phyloP scores from a whole-genome alignment of 2,888 invertebrate species.

The Heliconius cydno region DNA sequence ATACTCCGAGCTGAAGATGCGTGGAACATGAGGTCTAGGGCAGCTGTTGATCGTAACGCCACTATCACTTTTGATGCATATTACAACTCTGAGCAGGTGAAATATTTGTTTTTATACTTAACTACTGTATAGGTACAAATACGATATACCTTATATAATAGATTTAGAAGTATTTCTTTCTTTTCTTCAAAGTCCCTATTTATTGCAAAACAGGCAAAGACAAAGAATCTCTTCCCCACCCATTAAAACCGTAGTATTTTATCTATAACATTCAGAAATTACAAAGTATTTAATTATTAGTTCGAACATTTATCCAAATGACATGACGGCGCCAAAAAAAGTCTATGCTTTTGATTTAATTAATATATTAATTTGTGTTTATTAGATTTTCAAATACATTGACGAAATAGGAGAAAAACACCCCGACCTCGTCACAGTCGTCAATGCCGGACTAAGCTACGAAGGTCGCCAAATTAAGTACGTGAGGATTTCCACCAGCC shows the following conservation, averaged over 20 bases:
- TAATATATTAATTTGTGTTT: background rate
- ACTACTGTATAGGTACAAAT: too few relatives aligned
- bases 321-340: too few relatives aligned
- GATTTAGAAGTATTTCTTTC: too few relatives aligned
- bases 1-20: conserved; percentile 66
- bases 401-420: conserved; percentile 68
- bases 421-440: conserved; percentile 77
- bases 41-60: conserved; percentile 56
- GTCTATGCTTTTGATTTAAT: too few relatives aligned
- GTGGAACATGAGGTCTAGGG: conserved; percentile 43
- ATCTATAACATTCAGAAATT: too few relatives aligned
- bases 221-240: too few relatives aligned
- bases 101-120: background rate
- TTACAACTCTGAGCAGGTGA: conserved; percentile 53
- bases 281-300: too few relatives aligned
- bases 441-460: conserved; percentile 82
- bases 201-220: too few relatives aligned
- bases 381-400: conserved; percentile 81
- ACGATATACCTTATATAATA: too few relatives aligned
- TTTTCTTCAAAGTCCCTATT: too few relatives aligned
- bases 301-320: too few relatives aligned
- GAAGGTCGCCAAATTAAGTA: conserved; percentile 85
- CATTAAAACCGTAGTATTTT: too few relatives aligned
- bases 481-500: conserved; percentile 84
- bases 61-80: conserved; percentile 69